Percentiles rank a stretch among this genome's conserved stretches.
Conservation (phyloP, 1,140 invertebrate genomes). For the Drosophila aff. region DNA sequence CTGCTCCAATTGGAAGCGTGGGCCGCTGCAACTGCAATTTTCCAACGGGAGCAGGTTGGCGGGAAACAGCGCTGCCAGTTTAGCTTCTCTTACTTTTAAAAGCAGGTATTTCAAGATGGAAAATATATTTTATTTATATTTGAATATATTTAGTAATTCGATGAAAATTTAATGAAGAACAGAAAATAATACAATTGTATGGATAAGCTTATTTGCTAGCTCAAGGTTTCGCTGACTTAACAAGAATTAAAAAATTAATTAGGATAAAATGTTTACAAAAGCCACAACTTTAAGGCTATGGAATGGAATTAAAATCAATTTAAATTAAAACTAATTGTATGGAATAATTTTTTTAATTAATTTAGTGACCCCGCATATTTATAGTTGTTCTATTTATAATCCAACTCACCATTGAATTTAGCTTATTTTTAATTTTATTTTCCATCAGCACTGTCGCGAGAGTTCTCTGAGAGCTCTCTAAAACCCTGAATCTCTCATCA, state of each 20-base stretch:
- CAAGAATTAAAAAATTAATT: background rate
- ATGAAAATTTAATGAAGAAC: background rate
- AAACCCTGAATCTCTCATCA: constrained; percentile 3
- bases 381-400: background rate
- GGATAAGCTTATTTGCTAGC: no score
- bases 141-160: no score
- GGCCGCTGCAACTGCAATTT: constrained; percentile 65
- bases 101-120: background rate
- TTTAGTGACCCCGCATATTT: no score
- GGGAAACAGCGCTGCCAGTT: background rate
- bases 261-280: background rate
- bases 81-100: background rate
- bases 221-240: no score
- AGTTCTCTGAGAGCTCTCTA: background rate
- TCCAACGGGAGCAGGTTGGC: constrained; percentile 73
- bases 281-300: no score
- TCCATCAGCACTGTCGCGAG: constrained; percentile 1
- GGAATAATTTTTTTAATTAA: no score
- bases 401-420: no score
- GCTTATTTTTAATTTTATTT: background rate
- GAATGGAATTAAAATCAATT: background rate
- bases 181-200: background rate
- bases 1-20: constrained; percentile 77
- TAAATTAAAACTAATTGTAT: background rate
- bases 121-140: no score